phyloP scores from a whole-genome alignment of 2,797 vertebrate species.

The Tangara arthus region DNA sequence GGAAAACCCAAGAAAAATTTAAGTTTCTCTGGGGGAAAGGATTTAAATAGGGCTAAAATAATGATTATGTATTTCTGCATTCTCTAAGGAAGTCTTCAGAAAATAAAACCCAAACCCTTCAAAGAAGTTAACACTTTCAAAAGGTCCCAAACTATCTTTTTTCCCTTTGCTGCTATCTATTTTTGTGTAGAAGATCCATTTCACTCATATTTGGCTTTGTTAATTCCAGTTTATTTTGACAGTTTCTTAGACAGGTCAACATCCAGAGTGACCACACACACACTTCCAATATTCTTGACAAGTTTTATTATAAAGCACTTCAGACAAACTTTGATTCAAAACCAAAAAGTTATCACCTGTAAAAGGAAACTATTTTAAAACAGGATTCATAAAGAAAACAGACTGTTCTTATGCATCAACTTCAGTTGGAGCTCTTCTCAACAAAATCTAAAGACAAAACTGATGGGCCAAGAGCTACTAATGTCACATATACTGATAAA shows the following conservation, averaged over 20 bases:
- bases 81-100: neutral
- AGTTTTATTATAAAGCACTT: constrained; percentile 64
- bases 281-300: neutral
- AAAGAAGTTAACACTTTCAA: neutral
- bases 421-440: constrained; percentile 2
- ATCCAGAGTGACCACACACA: neutral
- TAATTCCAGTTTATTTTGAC: neutral
- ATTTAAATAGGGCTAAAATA: neutral
- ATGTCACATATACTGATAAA: neutral
- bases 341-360: neutral
- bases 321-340: constrained; percentile 13
- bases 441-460: constrained; percentile 15
- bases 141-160: neutral
- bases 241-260: neutral
- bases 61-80: neutral
- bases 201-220: neutral
- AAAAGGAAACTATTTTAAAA: constrained; percentile 50
- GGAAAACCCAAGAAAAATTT: neutral
- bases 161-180: neutral
- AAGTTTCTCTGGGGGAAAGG: neutral
- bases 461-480: neutral
- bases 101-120: neutral
- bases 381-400: constrained; percentile 44
- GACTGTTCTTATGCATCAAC: neutral
- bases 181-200: neutral